Evolutionary conservation across 2,888 invertebrate genomes (phyloP).

Genomic region (Temnothorax ravouxi): DNA sequence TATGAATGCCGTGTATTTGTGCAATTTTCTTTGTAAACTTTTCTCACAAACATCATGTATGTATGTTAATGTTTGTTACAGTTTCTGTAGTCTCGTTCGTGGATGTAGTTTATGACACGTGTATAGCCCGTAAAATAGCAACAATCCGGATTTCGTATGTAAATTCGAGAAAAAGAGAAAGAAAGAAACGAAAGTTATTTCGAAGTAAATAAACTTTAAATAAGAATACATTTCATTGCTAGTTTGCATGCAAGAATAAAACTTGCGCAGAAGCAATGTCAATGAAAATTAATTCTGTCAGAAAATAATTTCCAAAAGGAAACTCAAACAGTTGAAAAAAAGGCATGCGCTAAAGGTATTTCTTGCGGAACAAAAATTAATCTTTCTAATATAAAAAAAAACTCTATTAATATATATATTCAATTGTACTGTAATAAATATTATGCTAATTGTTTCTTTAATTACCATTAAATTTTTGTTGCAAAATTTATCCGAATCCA

Average conservation of each 20-base stretch:
- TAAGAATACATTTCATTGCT: slow-evolving; percentile 10
- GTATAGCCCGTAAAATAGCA: neutral
- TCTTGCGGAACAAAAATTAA: neutral
- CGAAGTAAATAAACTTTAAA: slow-evolving; percentile 20
- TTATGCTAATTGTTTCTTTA: neutral
- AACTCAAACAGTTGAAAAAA: neutral
- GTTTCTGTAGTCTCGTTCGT: neutral
- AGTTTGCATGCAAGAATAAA: slow-evolving; percentile 21
- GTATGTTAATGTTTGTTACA: neutral
- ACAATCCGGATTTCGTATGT: neutral
- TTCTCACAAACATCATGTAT: neutral
- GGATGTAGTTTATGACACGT: neutral
- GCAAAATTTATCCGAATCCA: neutral
- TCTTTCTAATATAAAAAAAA: neutral
- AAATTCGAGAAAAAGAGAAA: neutral
- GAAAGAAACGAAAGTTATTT: slow-evolving; percentile 22
- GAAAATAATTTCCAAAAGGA: slow-evolving; percentile 4
- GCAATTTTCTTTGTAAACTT: slow-evolving; percentile 18
- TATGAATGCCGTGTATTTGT: neutral
- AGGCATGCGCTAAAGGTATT: neutral
- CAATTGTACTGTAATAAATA: slow-evolving; percentile 8
- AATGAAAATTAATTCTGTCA: slow-evolving; percentile 11
- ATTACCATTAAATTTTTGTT: neutral
- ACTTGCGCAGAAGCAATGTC: neutral
- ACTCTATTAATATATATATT: neutral